Conservation (phyloP, 2,797 vertebrate species). For the Epinephelus awoara region DNA sequence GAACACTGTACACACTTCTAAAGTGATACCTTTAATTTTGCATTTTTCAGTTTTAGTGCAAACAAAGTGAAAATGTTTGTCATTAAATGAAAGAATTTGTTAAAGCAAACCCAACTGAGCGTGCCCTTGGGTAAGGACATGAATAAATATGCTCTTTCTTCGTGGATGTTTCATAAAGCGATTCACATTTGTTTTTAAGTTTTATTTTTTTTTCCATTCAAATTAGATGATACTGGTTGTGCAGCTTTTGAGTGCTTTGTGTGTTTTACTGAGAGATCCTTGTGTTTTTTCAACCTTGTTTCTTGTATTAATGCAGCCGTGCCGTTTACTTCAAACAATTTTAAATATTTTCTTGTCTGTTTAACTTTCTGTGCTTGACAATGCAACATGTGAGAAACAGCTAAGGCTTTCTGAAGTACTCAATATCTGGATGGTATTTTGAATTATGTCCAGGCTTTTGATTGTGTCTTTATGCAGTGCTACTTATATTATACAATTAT, state of each 20-base stretch:
- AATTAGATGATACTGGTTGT: constrained; percentile 17
- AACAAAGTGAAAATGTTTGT: neutral
- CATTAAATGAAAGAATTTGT: neutral
- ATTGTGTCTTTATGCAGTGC: constrained; percentile 62
- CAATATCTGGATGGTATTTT: constrained; percentile 38
- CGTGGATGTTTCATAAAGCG: neutral
- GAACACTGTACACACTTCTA: neutral
- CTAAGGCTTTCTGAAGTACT: constrained; percentile 6
- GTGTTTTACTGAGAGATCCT: constrained; percentile 24
- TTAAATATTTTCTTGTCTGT: constrained; percentile 12
- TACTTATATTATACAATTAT: constrained; percentile 29
- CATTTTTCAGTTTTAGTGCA: neutral
- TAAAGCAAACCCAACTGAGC: neutral
- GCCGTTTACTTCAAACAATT: constrained; percentile 20
- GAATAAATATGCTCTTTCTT: constrained; percentile 25
- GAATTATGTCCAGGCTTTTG: constrained; percentile 53
- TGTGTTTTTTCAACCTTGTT: constrained; percentile 22
- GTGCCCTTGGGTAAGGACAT: neutral
- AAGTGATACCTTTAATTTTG: neutral
- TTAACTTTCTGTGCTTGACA: constrained; percentile 48
- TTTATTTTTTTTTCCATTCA: constrained; percentile 21
- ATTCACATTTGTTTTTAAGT: neutral
- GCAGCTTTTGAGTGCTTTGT: constrained; percentile 27
- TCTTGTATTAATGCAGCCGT: constrained; percentile 26
- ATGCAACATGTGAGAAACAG: constrained; percentile 39